Percentiles rank a stretch among this genome's conserved stretches.
These are phyloP conservation scores for Mesoligia furuncula DNA, from an alignment of 2,888 invertebrate species.

Conservation along the genomic window DNA sequence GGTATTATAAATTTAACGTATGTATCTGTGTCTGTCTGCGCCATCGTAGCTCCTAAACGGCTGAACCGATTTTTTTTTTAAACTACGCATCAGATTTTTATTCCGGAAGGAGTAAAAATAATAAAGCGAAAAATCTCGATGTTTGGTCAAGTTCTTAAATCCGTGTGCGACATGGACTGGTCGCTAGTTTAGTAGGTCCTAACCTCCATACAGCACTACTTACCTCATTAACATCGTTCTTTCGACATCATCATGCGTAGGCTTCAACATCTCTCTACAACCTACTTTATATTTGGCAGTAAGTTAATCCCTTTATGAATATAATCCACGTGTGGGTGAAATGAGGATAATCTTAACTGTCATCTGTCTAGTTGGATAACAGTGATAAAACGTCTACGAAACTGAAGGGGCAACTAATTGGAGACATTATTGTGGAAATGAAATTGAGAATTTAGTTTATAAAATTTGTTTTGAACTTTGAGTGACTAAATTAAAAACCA, in stretches of 20 bases:
- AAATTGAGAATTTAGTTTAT: neutral
- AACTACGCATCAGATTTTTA: too few relatives aligned
- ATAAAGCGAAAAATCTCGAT: too few relatives aligned
- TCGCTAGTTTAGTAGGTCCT: neutral
- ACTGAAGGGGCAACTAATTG: constrained; percentile 21
- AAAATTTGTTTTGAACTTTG: neutral
- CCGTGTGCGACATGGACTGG: too few relatives aligned
- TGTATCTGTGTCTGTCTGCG: too few relatives aligned
- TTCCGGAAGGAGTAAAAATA: too few relatives aligned
- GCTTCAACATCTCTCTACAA: constrained; percentile 12
- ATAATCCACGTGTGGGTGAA: constrained; percentile 33
- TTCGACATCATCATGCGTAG: constrained; percentile 33
- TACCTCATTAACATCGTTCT: neutral
- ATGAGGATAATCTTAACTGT: constrained; percentile 37
- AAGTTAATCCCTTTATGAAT: constrained; percentile 25
- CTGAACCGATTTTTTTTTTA: too few relatives aligned
- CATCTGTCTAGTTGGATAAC: constrained; percentile 31
- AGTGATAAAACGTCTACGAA: neutral
- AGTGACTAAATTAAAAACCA: neutral
- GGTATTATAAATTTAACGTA: too few relatives aligned
- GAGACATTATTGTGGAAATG: neutral
- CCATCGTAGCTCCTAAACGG: too few relatives aligned
- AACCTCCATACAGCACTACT: neutral
- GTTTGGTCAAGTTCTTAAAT: too few relatives aligned
- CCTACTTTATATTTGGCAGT: constrained; percentile 34